These are phyloP conservation scores for Rhagoletis zephyria DNA, from an alignment of 1,140 invertebrate genomes.

Conservation along the genomic window DNA sequence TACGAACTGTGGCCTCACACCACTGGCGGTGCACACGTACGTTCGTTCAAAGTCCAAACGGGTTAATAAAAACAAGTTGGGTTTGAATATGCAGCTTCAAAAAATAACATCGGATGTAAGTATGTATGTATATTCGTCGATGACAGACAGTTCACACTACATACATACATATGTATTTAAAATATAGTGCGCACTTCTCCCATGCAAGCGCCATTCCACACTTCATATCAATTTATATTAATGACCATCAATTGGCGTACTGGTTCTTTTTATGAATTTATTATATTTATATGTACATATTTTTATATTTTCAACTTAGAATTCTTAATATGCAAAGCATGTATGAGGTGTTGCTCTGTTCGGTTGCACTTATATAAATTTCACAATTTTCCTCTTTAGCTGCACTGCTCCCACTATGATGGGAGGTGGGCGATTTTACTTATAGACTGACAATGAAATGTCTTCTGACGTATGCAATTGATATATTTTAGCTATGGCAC, in stretches of 20 bases:
- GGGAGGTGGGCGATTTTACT: not conserved
- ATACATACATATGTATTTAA: not conserved
- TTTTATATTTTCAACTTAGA: conserved; percentile 6
- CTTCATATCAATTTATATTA: conserved; percentile 33
- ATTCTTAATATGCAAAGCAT: conserved; percentile 5
- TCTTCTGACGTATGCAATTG: too few relatives aligned
- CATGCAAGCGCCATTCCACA: not conserved
- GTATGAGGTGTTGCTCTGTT: not conserved
- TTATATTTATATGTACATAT: not conserved
- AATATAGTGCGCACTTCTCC: not conserved
- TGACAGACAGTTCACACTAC: not conserved
- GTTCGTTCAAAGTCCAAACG: not conserved
- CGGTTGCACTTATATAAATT: conserved; percentile 27
- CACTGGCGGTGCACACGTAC: too few relatives aligned
- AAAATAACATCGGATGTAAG: not conserved
- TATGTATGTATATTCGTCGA: too few relatives aligned
- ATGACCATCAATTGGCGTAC: conserved; percentile 5
- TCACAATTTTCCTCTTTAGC: conserved; percentile 4
- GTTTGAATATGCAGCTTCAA: not conserved
- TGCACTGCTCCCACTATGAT: not conserved
- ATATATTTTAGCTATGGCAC: too few relatives aligned
- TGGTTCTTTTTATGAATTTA: not conserved
- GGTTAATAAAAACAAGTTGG: conserved; percentile 1
- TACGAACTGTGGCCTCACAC: not conserved
- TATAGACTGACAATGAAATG: too few relatives aligned